Conservation (phyloP, 2,888 invertebrate genomes). For the Ganaspis brasiliensis region DNA sequence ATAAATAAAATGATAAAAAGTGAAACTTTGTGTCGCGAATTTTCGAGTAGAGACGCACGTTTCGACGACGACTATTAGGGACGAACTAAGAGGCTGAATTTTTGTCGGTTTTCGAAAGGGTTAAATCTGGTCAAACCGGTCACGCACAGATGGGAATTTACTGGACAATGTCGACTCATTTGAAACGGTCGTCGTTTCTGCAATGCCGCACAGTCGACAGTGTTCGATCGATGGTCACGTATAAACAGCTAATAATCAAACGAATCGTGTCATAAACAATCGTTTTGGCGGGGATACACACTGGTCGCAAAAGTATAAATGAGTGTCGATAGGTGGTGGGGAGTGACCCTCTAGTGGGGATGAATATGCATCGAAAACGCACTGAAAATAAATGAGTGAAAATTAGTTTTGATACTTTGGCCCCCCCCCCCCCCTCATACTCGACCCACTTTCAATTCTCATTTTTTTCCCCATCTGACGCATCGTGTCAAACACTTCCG, state of each 20-base stretch:
- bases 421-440: background rate
- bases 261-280: conserved; percentile 78
- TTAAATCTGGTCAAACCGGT: conserved; percentile 40
- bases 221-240: conserved; percentile 73
- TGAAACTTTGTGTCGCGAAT: too few species aligned
- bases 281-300: conserved; percentile 54
- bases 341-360: conserved; percentile 59
- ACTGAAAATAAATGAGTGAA: conserved; percentile 60
- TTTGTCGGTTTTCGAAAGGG: conserved; percentile 25
- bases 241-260: conserved; percentile 80
- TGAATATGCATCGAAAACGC: conserved; percentile 66
- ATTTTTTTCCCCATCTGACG: background rate
- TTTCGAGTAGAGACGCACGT: too few species aligned
- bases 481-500: too few species aligned
- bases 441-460: conserved; percentile 22
- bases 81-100: background rate
- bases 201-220: conserved; percentile 67
- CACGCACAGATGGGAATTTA: conserved; percentile 35
- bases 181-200: conserved; percentile 58
- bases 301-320: conserved; percentile 76
- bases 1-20: too few species aligned
- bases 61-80: background rate
- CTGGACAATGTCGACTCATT: conserved; percentile 55
- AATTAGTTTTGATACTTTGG: conserved; percentile 61
- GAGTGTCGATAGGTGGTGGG: conserved; percentile 73